Evolutionary conservation across 2,888 invertebrate species (phyloP).

Genomic region (Nemotelus nigrinus): DNA sequence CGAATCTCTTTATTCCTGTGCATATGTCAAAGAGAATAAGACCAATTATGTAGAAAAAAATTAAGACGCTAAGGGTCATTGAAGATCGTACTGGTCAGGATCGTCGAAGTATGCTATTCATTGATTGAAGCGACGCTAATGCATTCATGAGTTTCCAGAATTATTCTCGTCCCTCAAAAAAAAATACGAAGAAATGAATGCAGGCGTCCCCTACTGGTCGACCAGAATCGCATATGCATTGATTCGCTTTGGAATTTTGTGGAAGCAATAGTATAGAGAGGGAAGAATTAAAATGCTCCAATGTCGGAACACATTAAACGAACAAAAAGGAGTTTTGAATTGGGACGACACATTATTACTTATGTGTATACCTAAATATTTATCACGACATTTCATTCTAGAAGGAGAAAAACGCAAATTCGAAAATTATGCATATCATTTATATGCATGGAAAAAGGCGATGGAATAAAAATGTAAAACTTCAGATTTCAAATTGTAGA

Average conservation of each 20-base stretch:
- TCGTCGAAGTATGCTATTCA: too few species aligned
- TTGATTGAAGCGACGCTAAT: not conserved
- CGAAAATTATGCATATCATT: too few species aligned
- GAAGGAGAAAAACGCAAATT: too few species aligned
- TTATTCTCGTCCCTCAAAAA: not conserved
- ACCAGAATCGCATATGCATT: too few species aligned
- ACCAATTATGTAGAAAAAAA: conserved; percentile 18
- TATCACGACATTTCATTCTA: too few species aligned
- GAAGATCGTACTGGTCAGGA: not conserved
- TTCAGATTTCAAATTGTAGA: too few species aligned
- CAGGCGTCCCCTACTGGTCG: not conserved
- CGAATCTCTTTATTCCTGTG: conserved; percentile 7
- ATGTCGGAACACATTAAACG: not conserved
- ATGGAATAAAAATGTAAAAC: too few species aligned
- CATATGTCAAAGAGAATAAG: conserved; percentile 16
- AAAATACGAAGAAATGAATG: not conserved
- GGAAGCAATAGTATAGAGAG: not conserved
- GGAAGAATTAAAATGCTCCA: not conserved
- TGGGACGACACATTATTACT: conserved; percentile 17
- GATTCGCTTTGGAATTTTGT: not conserved
- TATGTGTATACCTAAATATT: not conserved
- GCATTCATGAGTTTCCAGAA: conserved; percentile 2
- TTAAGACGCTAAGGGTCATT: conserved; percentile 25
- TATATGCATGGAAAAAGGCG: too few species aligned
- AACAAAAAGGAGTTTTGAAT: not conserved